A percentile compares a stretch with the other conserved stretches of the same genome.
phyloP scores from a whole-genome alignment of 2,797 vertebrate species.

The Rhincodon typus region DNA sequence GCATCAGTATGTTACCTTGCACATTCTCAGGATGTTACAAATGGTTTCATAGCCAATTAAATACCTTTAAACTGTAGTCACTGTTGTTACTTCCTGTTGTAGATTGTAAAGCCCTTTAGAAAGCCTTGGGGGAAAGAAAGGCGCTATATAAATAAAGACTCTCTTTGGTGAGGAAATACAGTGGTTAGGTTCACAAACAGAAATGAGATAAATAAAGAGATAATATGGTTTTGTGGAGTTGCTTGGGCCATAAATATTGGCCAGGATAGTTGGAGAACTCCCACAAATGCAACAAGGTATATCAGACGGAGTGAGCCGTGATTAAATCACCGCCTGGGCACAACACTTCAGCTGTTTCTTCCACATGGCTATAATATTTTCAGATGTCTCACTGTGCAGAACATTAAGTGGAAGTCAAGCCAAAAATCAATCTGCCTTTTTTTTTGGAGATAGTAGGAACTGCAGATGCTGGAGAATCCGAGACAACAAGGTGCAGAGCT shows the following conservation, averaged over 20 bases:
- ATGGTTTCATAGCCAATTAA: not conserved
- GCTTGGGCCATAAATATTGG: not conserved
- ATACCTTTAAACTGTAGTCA: not conserved
- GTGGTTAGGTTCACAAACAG: not conserved
- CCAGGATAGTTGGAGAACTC: not conserved
- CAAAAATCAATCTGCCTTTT: too few species aligned
- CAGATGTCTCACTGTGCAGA: too few species aligned
- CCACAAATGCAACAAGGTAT: too few species aligned
- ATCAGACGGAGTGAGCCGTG: not conserved
- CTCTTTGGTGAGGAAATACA: not conserved
- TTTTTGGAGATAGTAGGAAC: too few species aligned
- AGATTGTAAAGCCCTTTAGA: not conserved
- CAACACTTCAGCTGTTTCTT: too few species aligned
- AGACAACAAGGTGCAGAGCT: too few species aligned
- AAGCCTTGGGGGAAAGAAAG: not conserved
- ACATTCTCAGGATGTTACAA: not conserved
- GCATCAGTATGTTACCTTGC: not conserved
- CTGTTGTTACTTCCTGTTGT: not conserved
- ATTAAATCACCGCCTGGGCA: too few species aligned
- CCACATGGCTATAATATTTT: too few species aligned
- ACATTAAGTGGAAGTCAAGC: too few species aligned
- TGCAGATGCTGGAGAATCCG: too few species aligned
- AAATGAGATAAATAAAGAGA: not conserved
- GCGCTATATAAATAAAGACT: not conserved
- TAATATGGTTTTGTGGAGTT: not conserved